These are phyloP conservation scores for Muscicapa striata DNA, from an alignment of 2,797 vertebrate genomes.

Conservation along the genomic window DNA sequence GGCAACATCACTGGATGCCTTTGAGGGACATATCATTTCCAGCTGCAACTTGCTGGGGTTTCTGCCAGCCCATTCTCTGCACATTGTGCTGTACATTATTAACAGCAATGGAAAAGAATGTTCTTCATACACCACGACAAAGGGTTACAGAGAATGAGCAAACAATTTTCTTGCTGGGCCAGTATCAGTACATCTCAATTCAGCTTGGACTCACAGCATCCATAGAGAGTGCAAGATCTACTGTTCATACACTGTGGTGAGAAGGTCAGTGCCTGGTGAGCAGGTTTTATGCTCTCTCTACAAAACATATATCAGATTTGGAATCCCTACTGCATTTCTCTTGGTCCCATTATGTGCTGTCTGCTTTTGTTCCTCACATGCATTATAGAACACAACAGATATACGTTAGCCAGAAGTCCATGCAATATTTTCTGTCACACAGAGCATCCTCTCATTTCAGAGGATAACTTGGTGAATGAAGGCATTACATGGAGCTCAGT, in stretches of 20 bases:
- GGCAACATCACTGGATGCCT: neutral
- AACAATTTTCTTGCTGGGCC: neutral
- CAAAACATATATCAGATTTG: neutral
- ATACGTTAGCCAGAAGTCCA: fast-evolving
- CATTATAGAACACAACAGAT: neutral
- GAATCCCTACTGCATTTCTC: neutral
- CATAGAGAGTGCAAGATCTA: neutral
- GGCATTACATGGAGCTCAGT: neutral
- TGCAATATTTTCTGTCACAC: neutral
- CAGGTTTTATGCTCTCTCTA: neutral
- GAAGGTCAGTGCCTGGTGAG: neutral
- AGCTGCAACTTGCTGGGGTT: neutral
- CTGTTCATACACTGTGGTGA: neutral
- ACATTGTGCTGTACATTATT: neutral
- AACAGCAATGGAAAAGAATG: neutral
- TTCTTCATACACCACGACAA: neutral
- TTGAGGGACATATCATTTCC: neutral
- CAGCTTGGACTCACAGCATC: neutral
- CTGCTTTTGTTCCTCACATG: neutral
- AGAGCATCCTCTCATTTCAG: neutral
- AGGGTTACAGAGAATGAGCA: neutral
- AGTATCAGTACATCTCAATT: neutral
- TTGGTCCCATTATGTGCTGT: neutral
- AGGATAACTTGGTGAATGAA: neutral
- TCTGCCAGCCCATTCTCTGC: neutral